Conservation (phyloP, 2,888 invertebrate genomes). For the Seira sanloemensis region DNA sequence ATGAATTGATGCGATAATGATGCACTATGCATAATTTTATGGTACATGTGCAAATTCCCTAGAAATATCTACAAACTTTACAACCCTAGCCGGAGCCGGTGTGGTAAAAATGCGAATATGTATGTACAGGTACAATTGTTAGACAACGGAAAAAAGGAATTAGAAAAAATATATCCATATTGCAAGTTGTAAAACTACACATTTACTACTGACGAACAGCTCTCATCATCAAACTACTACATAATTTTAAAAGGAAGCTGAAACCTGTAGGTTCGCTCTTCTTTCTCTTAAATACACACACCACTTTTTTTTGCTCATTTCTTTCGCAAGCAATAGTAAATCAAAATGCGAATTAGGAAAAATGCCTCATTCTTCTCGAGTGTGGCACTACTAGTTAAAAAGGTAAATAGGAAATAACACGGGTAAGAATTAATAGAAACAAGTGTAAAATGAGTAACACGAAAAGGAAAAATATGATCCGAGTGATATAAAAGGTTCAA, state of each 20-base stretch:
- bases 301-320: background rate
- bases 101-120: background rate
- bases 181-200: constrained; percentile 35
- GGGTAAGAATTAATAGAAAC: constrained; percentile 11
- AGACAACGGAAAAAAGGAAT: constrained; percentile 17
- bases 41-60: constrained; percentile 37
- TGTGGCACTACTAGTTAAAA: constrained; percentile 28
- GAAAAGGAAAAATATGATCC: background rate
- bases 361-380: constrained; percentile 21
- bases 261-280: background rate
- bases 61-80: constrained; percentile 21
- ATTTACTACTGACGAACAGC: constrained; percentile 12
- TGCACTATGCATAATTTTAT: constrained; percentile 25
- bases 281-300: constrained; percentile 8
- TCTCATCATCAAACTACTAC: background rate
- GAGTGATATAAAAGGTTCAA: constrained; percentile 18
- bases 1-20: constrained; percentile 61
- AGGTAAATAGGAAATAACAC: constrained; percentile 1
- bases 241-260: background rate
- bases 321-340: background rate
- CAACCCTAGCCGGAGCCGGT: background rate
- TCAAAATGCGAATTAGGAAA: constrained; percentile 20
- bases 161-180: constrained; percentile 54
- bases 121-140: too few relatives aligned
- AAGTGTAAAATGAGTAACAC: constrained; percentile 29